phyloP scores from a whole-genome alignment of 2,888 invertebrate genomes.

The Flexamia atlantica region DNA sequence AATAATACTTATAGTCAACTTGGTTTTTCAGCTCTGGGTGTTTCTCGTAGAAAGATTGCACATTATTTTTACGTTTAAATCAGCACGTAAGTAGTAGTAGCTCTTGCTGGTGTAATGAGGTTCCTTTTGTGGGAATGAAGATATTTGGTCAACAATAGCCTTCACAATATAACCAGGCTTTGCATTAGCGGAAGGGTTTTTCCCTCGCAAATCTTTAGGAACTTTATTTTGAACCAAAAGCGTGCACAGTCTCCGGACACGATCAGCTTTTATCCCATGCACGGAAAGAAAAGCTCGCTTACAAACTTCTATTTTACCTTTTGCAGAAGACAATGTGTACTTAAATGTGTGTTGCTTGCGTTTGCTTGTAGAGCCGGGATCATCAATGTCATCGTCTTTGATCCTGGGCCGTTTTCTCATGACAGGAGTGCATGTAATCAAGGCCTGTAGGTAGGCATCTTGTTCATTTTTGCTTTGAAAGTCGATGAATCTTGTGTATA shows the following conservation, averaged over 20 bases:
- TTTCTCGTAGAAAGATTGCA: conserved; percentile 50
- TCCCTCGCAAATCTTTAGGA: conserved; percentile 33
- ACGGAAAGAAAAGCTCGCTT: conserved; percentile 43
- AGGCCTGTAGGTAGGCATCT: conserved; percentile 31
- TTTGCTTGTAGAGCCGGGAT: conserved; percentile 39
- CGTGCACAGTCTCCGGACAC: conserved; percentile 14
- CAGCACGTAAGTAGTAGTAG: conserved; percentile 24
- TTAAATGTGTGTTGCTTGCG: conserved; percentile 30
- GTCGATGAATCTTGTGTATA: neutral
- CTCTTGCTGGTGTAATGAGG: conserved; percentile 7
- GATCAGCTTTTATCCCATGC: conserved; percentile 15
- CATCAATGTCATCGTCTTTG: neutral
- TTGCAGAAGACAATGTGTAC: neutral
- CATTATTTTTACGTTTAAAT: conserved; percentile 39
- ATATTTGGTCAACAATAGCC: conserved; percentile 34
- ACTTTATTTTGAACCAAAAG: conserved; percentile 9
- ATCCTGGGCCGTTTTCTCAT: neutral
- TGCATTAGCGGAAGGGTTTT: conserved; percentile 39
- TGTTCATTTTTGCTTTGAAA: conserved; percentile 34
- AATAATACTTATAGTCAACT: conserved; percentile 43
- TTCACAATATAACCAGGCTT: conserved; percentile 30
- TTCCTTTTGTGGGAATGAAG: conserved; percentile 52
- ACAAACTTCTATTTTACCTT: conserved; percentile 32
- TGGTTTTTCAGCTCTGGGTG: conserved; percentile 47
- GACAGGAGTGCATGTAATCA: neutral